Conservation (phyloP, 2,797 vertebrate genomes). For the Hyperoplus lanceolatus region DNA sequence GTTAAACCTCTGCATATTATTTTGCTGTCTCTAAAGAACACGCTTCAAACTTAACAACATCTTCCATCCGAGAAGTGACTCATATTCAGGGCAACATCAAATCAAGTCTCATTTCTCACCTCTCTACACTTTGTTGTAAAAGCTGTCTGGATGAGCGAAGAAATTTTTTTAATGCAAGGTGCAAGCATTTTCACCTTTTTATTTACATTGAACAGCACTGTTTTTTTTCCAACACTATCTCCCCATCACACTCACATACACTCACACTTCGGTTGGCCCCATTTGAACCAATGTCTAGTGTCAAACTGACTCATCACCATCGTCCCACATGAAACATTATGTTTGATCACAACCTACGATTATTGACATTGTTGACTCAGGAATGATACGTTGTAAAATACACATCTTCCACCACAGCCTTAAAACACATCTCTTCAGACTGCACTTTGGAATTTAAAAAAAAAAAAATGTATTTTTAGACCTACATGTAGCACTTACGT, state of each 20-base stretch:
- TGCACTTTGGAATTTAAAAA: no score
- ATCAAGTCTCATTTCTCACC: slow-evolving; percentile 11
- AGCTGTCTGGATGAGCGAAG: neutral
- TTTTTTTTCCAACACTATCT: neutral
- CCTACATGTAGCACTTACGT: no score
- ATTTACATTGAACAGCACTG: neutral
- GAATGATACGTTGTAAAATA: neutral
- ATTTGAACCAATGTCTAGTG: neutral
- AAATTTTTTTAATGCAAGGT: no score
- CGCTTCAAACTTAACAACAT: slow-evolving; percentile 20
- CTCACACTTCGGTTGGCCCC: neutral
- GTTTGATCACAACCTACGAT: neutral
- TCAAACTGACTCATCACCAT: neutral
- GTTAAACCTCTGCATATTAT: neutral
- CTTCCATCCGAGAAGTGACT: slow-evolving; percentile 33
- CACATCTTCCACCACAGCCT: no score
- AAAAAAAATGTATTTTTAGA: no score
- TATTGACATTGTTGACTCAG: neutral
- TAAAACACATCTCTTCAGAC: no score
- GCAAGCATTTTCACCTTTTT: neutral
- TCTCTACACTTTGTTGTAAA: slow-evolving; percentile 21
- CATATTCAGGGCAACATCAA: slow-evolving; percentile 18
- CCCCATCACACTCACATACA: neutral
- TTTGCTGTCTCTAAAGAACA: neutral
- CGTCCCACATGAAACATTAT: neutral